Evolutionary conservation across 2,888 invertebrate species (phyloP).

Genomic region (Margaritifera margaritifera): DNA sequence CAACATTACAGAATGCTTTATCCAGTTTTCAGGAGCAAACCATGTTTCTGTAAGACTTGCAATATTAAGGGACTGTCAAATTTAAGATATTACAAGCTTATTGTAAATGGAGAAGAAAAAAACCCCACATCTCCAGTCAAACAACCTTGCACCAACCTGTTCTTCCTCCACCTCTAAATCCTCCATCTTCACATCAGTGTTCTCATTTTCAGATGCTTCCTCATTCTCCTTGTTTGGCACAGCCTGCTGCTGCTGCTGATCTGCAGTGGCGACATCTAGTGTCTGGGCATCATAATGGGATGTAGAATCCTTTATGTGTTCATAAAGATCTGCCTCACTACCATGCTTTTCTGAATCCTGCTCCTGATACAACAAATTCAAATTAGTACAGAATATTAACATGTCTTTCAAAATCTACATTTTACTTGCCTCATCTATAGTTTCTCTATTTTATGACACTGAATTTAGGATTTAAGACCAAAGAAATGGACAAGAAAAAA

Average conservation of each 20-base stretch:
- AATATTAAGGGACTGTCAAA: too few relatives aligned
- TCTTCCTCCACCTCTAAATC: slow-evolving; percentile 57
- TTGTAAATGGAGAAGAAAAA: too few relatives aligned
- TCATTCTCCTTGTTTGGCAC: slow-evolving; percentile 77
- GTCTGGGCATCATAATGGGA: slow-evolving; percentile 79
- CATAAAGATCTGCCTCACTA: slow-evolving; percentile 79
- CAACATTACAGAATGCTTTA: background rate
- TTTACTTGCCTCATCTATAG: too few relatives aligned
- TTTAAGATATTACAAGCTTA: too few relatives aligned
- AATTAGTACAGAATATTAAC: too few relatives aligned
- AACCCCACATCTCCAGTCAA: too few relatives aligned
- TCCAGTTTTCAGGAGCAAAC: background rate
- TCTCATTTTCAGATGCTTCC: slow-evolving; percentile 78
- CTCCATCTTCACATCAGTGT: slow-evolving; percentile 73
- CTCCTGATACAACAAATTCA: slow-evolving; percentile 1
- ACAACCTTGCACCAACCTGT: slow-evolving; percentile 9
- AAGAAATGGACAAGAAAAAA: too few relatives aligned
- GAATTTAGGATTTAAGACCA: too few relatives aligned
- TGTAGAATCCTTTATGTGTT: slow-evolving; percentile 88
- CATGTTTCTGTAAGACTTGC: background rate
- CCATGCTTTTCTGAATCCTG: slow-evolving; percentile 10
- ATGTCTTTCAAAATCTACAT: too few relatives aligned
- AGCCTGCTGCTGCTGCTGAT: slow-evolving; percentile 84
- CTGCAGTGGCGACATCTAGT: slow-evolving; percentile 77
- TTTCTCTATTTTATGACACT: too few relatives aligned